Evolutionary conservation across 1,140 invertebrate species (phyloP).

Genomic region (Schlechtendalia chinensis): DNA sequence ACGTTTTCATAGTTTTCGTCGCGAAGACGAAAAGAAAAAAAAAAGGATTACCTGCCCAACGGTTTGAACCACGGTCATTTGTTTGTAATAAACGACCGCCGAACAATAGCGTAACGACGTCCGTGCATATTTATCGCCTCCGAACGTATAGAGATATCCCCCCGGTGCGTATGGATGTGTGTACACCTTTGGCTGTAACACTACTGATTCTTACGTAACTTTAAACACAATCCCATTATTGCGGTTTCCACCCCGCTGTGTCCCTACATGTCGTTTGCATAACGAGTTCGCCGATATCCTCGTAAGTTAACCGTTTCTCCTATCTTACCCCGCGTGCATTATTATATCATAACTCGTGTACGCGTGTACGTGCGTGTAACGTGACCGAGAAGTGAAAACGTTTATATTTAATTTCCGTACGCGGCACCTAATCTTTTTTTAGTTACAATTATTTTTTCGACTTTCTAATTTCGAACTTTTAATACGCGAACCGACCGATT

Average conservation of each 20-base stretch:
- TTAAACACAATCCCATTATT: conserved; percentile 31
- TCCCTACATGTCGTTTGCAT: conserved; percentile 1
- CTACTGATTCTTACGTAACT: conserved; percentile 37
- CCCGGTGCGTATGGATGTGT: conserved; percentile 5
- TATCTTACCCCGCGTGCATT: background rate
- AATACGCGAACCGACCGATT: no score
- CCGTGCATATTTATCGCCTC: conserved; percentile 18
- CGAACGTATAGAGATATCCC: conserved; percentile 10
- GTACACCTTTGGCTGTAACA: conserved; percentile 29
- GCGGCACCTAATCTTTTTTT: no score
- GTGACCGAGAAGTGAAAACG: no score
- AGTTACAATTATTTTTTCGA: no score
- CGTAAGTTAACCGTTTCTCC: background rate
- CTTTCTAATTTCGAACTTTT: no score
- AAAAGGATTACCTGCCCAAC: background rate
- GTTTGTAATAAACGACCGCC: conserved; percentile 2
- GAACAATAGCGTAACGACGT: conserved; percentile 19
- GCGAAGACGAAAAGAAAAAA: no score
- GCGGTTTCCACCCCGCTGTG: background rate
- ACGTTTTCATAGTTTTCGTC: background rate
- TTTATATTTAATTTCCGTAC: no score
- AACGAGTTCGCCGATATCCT: background rate
- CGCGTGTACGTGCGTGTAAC: no score
- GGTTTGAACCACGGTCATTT: background rate
- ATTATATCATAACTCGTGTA: background rate